These are phyloP conservation scores for Apis cerana DNA, from an alignment of 1,140 invertebrate genomes.

Conservation along the genomic window DNA sequence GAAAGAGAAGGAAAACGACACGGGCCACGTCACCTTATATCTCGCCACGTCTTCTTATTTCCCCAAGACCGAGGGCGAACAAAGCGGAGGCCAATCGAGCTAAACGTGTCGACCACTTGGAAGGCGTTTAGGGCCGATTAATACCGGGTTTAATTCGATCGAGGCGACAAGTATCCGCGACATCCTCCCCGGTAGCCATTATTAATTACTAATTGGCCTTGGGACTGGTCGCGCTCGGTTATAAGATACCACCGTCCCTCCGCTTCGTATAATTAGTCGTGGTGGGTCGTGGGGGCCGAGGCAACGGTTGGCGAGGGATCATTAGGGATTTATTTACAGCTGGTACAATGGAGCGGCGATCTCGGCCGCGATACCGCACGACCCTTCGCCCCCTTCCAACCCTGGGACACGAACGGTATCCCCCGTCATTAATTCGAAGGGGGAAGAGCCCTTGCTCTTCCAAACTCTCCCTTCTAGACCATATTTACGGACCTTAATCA, in stretches of 20 bases:
- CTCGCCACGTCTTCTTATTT: neutral
- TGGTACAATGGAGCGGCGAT: constrained; percentile 64
- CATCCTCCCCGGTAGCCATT: constrained; percentile 49
- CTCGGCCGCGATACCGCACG: constrained; percentile 56
- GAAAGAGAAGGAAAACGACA: neutral
- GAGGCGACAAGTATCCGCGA: constrained; percentile 57
- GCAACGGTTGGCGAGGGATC: constrained; percentile 42
- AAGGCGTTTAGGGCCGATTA: constrained; percentile 51
- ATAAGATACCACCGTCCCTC: constrained; percentile 53
- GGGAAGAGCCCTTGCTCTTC: neutral
- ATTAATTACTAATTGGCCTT: constrained; percentile 66
- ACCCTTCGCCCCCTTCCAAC: constrained; percentile 23
- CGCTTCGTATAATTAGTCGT: constrained; percentile 66
- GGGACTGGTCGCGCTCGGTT: constrained; percentile 29
- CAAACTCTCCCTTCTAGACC: constrained; percentile 3
- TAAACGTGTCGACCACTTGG: constrained; percentile 30
- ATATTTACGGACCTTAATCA: constrained; percentile 62
- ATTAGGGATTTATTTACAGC: constrained; percentile 70
- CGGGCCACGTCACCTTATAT: neutral
- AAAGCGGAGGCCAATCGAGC: neutral
- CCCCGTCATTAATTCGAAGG: constrained; percentile 51
- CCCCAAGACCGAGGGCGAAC: neutral
- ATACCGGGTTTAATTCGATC: constrained; percentile 63
- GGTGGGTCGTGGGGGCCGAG: constrained; percentile 4
- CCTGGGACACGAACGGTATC: constrained; percentile 29